Evolutionary conservation across 2,888 invertebrate genomes (phyloP), one percentile per base, ranked within the genome.

Genomic region (Philaethria dido): DNA sequence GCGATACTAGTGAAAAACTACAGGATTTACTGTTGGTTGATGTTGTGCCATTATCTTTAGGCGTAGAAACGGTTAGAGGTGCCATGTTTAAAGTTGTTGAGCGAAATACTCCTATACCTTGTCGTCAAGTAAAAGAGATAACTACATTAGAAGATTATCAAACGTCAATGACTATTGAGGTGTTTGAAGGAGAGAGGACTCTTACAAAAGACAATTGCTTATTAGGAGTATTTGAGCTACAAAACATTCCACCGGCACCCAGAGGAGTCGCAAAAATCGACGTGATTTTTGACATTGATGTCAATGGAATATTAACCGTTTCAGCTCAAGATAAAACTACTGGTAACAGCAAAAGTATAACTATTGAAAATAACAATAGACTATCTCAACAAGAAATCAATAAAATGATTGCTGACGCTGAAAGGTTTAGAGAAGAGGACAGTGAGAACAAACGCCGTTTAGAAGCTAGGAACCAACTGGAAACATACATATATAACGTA

Each of bases 141-240:
- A 86, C 88, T 0, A 88, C 89, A 0, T 60, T 83, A 66, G 84
- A 86, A n/a, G 88, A 89, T 63, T 80, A 88, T 65, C 89, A 89
- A 74, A 80, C 71, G 25, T 75, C 77, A 13, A 86, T 89, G 85
- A 85, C 85, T 0, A 89, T 90, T 29, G 87, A 89, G 70, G 78
- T 90, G 9, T 89, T 84, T 42, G 88, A 90, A 77, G 89, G 89
- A 0, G 89, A 90, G 72, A 74, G 89, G 11, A 74, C 78, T 13
- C 69, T 89, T 22, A 88, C 88, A 0, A 82, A 79, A 74, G 84
- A 89, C 71, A 89, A 89, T 64, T 85, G 85, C 72, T 69, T 88
- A 18, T 69, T 90, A 2, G 89, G 89, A 2, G 79, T 78, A 45
- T 85, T 90, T 14, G 82, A 88, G 29, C 65, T 89, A 0, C 78